phyloP scores from a whole-genome alignment of 2,113 vertebrate genomes.

The Eudyptes chrysolophus region DNA sequence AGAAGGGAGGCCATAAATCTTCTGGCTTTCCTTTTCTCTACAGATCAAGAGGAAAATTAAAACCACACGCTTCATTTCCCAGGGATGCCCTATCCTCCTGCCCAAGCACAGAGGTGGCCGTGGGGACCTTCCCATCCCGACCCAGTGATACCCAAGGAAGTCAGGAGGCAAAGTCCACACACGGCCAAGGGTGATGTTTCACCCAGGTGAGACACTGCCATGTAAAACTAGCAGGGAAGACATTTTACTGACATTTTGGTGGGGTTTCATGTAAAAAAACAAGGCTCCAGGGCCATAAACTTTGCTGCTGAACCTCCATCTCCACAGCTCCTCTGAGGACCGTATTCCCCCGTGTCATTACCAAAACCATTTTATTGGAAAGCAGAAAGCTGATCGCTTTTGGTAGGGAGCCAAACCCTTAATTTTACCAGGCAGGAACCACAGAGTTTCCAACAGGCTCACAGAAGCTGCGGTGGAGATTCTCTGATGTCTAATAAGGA shows the following conservation, averaged over 20 bases:
- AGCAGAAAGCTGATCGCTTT: not conserved
- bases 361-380: not conserved
- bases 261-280: not conserved
- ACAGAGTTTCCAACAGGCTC: not conserved
- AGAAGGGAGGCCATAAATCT: slow-evolving; percentile 77
- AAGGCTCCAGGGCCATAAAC: not conserved
- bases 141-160: rapidly evolving
- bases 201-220: not conserved
- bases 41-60: slow-evolving; percentile 76
- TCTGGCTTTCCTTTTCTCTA: slow-evolving; percentile 66
- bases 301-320: not conserved
- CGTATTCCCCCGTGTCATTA: not conserved
- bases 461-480: not conserved
- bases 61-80: slow-evolving; percentile 44
- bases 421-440: not conserved
- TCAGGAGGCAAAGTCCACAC: not conserved
- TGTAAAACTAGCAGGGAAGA: not conserved
- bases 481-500: not conserved
- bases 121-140: not conserved
- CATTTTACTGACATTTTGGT: not conserved
- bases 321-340: rapidly evolving
- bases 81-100: not conserved
- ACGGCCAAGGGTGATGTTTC: not conserved
- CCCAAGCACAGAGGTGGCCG: not conserved
- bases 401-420: not conserved